Base-by-base conservation (phyloP, 2,888 invertebrate species). In the Drosophila stalkeri region DNA sequence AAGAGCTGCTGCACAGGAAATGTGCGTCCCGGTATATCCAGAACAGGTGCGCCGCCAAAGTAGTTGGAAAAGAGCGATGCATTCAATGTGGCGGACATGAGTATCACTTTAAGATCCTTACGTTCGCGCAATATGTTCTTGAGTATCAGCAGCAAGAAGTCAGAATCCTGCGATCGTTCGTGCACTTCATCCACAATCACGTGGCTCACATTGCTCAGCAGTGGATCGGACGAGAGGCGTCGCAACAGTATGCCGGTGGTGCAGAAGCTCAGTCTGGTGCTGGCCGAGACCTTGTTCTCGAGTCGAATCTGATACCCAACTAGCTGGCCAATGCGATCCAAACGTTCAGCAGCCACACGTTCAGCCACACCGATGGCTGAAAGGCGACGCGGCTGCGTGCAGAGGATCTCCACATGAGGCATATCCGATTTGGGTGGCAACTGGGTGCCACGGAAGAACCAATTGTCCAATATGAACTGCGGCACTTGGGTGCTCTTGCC, bases 41-140 rank as follows among this genome's bases (percentile, higher is more conserved):
- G 93, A 51, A 97, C 94, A 2, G 98, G 97, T 67, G 96, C 95
- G 44, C 95, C 94, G 0, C 86, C 91, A 92, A 98, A 99, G 92
- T 99, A 99, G 52, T 95, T 93, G 2, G 97, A 96, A 91, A 99
- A 99, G 64, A 97, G 93, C 39, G 96, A 95, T 1, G 97, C 96
- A 92, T 98, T 98, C 84, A 99, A 92, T 0, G 98, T 98, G 3
- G 99, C 99, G 90, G 98, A 98, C 98, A 99, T 99, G 8, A 99
- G 94, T 86, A 99, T 95, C 1, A 99, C 94, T 83, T 96, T 97
- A 60, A 98, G 93, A 89, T 98, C 96, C 54, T 95, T 95, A 67
- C 97, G 95, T 63, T 95, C 94, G 72, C 94, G 94, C 61, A 98
- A 93, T 60, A 98, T 94, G 90, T 97, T 96, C 92, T 96, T 95